Evolutionary conservation across 2,113 vertebrate species (phyloP).

Genomic region (Epinephelus moara): DNA sequence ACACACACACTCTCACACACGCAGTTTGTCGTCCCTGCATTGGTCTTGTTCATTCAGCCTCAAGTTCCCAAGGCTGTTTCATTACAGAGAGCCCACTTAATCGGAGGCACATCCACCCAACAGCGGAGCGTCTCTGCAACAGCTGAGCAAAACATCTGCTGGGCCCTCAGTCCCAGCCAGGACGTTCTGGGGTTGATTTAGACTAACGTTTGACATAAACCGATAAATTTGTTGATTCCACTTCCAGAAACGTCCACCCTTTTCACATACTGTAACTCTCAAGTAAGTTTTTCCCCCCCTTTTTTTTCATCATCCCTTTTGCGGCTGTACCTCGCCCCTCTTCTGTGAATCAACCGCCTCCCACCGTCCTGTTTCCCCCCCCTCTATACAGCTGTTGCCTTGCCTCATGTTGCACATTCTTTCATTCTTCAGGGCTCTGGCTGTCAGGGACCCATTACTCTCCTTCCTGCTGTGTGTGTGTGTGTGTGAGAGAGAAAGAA

Average conservation of each 20-base stretch:
- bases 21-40: conserved; percentile 52
- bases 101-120: conserved; percentile 64
- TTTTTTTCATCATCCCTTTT: conserved; percentile 37
- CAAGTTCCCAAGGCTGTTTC: conserved; percentile 71
- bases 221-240: conserved; percentile 67
- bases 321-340: conserved; percentile 40
- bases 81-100: conserved; percentile 62
- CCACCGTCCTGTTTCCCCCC: conserved; percentile 6
- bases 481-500: conserved; percentile 54
- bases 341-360: conserved; percentile 53
- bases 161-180: conserved; percentile 39
- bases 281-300: neutral
- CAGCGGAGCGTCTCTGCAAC: conserved; percentile 67
- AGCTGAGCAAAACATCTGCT: conserved; percentile 80
- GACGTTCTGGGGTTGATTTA: conserved; percentile 70
- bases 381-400: conserved; percentile 80
- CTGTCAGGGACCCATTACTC: conserved; percentile 79
- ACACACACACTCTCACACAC: conserved; percentile 32
- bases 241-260: conserved; percentile 65
- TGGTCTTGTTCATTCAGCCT: conserved; percentile 47
- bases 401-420: conserved; percentile 83
- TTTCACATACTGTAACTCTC: conserved; percentile 24
- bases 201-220: conserved; percentile 63
- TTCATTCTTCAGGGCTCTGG: conserved; percentile 77
- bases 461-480: conserved; percentile 70